Base-by-base conservation (phyloP, 2,797 vertebrate species). In the Lithobates sylvaticus region DNA sequence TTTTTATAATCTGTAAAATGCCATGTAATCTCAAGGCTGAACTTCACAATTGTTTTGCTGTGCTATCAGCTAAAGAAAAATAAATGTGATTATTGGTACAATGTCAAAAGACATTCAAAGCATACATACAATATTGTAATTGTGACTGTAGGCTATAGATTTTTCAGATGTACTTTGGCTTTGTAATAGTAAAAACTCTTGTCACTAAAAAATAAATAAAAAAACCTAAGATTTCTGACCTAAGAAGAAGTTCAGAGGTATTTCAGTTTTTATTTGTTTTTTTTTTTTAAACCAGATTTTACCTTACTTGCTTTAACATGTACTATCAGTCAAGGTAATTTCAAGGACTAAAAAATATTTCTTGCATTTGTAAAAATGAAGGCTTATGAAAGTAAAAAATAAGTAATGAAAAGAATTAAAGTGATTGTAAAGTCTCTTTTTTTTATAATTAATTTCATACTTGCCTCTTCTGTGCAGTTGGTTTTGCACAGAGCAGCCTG, bases 71-170 rank as follows among this genome's bases (percentile, higher is more conserved):
- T 34, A 36, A 5, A 54, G 78, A 54, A 34, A 44, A 34, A 8
- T 54, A 10, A 32, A 44, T 70, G 67, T 70, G 27, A 80, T 70
- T 80, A 71, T 80, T 3, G 1, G 8, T 8, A 65, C 0, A 80
- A 23, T 54, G 29, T 42, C 3, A 73, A 36, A 15, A 73, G 39
- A 47, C 16, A 34, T 32, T 36, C 9, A 80, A 80, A 71, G 15
- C 23, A 15, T 15, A 81, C 27, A 81, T 71, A 79, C 21, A 69
- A 69, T 79, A 47, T 29, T 78, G 64, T 15, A 8, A 47, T 68
- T 78, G 5, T 47, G 27, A 42, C 8, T 44, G 9, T 13, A 7
- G 16, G 16, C 26, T 47, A 27, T 21, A 42, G 21, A 26, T 39
- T 65, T 76, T 34, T 13, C 26, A 67, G 12, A 26, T 42, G 34